Conservation (phyloP, 2,113 vertebrate species). For the Pterophyllum scalare region DNA sequence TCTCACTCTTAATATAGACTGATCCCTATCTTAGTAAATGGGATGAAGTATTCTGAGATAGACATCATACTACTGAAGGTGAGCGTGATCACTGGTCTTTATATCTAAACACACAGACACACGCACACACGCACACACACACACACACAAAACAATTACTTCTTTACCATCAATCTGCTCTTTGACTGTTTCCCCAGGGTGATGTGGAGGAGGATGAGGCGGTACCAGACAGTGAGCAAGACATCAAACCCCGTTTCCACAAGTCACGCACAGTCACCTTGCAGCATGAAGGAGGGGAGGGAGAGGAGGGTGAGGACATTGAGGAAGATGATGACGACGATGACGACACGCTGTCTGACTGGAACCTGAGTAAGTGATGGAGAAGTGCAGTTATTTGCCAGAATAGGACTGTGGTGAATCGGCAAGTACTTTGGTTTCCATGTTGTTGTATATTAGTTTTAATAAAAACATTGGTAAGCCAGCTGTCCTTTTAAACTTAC, state of each 20-base stretch:
- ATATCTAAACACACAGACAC: too few species aligned
- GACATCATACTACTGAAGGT: constrained; percentile 97
- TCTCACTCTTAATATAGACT: constrained; percentile 74
- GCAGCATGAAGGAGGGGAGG: constrained; percentile 91
- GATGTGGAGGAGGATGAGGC: constrained; percentile 95
- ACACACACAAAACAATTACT: too few species aligned
- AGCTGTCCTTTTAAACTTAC: neutral
- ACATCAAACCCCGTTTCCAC: constrained; percentile 96
- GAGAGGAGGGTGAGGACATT: constrained; percentile 85
- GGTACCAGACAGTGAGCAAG: constrained; percentile 93
- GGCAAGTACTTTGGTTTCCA: neutral
- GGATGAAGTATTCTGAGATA: constrained; percentile 97
- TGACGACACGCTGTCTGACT: constrained; percentile 90
- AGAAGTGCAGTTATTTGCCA: neutral
- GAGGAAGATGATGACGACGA: constrained; percentile 92
- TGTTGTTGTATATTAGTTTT: neutral
- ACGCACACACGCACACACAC: neutral
- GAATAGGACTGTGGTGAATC: neutral
- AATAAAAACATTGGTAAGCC: neutral
- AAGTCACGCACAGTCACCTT: constrained; percentile 94
- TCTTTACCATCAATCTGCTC: neutral
- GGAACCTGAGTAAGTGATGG: constrained; percentile 89
- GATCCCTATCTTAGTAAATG: constrained; percentile 91
- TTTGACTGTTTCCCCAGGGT: constrained; percentile 77
- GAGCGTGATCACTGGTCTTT: neutral